Evolutionary conservation across 1,140 invertebrate genomes (phyloP).

Genomic region (Bombus turneri): DNA sequence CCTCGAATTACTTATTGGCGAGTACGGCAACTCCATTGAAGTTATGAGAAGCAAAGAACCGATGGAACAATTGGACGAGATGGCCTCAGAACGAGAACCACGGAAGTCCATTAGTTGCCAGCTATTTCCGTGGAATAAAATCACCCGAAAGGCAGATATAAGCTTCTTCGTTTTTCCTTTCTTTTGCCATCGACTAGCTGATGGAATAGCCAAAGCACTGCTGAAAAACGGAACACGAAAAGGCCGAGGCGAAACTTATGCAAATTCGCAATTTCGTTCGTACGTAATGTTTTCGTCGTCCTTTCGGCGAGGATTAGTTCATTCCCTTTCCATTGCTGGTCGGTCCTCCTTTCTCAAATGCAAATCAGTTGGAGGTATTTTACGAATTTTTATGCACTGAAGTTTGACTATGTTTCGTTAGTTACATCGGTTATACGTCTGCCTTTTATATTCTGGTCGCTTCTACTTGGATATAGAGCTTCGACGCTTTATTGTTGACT

Average conservation of each 20-base stretch:
- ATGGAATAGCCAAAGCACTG: conserved; percentile 6
- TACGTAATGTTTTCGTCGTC: conserved; percentile 50
- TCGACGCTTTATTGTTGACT: background rate
- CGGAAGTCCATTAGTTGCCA: conserved; percentile 36
- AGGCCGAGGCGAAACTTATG: conserved; percentile 46
- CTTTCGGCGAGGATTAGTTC: conserved; percentile 14
- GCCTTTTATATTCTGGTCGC: too few relatives aligned
- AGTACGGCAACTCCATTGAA: background rate
- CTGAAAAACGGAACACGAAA: conserved; percentile 21
- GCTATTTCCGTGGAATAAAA: conserved; percentile 10
- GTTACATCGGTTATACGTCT: background rate
- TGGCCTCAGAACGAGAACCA: background rate
- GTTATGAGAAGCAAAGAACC: background rate
- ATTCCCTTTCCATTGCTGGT: background rate
- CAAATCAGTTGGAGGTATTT: conserved; percentile 39
- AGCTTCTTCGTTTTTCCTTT: background rate
- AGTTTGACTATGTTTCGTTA: background rate
- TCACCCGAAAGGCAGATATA: conserved; percentile 12
- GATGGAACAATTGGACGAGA: background rate
- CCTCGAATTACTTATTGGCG: conserved; percentile 8
- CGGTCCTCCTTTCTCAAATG: conserved; percentile 25
- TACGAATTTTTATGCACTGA: conserved; percentile 13
- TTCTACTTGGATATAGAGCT: background rate
- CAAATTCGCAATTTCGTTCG: conserved; percentile 53
- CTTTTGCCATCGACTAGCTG: background rate